These are phyloP conservation scores for Eurois occulta DNA, from an alignment of 2,888 invertebrate genomes.

Conservation along the genomic window DNA sequence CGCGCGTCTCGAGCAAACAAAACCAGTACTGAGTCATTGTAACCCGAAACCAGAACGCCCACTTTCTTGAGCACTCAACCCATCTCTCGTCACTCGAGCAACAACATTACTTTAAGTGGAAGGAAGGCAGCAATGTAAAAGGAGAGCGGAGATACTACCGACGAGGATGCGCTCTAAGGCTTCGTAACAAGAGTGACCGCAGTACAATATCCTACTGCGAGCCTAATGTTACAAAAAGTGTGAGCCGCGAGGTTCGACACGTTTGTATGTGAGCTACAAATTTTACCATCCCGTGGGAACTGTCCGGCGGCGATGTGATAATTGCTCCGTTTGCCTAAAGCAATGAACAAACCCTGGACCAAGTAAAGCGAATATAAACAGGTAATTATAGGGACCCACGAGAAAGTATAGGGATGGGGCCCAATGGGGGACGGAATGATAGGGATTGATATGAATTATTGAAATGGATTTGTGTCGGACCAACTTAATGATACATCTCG, in stretches of 20 bases:
- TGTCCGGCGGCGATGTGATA: slow-evolving; percentile 85
- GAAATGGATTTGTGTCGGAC: slow-evolving; percentile 77
- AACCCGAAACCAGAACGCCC: slow-evolving; percentile 78
- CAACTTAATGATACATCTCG: slow-evolving; percentile 78
- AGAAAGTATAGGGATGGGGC: slow-evolving; percentile 76
- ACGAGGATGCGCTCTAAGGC: slow-evolving; percentile 80
- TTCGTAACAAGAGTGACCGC: slow-evolving; percentile 83
- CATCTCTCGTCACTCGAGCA: slow-evolving; percentile 69
- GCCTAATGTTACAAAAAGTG: slow-evolving; percentile 83
- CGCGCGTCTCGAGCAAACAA: slow-evolving; percentile 85
- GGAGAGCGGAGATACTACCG: slow-evolving; percentile 54
- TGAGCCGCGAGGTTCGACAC: slow-evolving; percentile 69
- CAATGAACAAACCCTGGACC: slow-evolving; percentile 81
- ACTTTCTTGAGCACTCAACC: slow-evolving; percentile 71
- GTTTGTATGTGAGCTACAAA: slow-evolving; percentile 81
- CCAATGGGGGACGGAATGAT: slow-evolving; percentile 63
- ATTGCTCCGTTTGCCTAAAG: slow-evolving; percentile 87
- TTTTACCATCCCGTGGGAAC: slow-evolving; percentile 88
- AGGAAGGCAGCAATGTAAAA: slow-evolving; percentile 74
- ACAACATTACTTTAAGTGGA: slow-evolving; percentile 50
- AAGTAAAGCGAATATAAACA: slow-evolving; percentile 77
- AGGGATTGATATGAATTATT: slow-evolving; percentile 79
- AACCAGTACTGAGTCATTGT: slow-evolving; percentile 80
- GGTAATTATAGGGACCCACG: slow-evolving; percentile 82
- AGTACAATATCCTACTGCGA: slow-evolving; percentile 73